Evolutionary conservation across 1,140 invertebrate species (phyloP), one percentile per base, ranked within the genome.

Genomic region (Chymomyza costata): DNA sequence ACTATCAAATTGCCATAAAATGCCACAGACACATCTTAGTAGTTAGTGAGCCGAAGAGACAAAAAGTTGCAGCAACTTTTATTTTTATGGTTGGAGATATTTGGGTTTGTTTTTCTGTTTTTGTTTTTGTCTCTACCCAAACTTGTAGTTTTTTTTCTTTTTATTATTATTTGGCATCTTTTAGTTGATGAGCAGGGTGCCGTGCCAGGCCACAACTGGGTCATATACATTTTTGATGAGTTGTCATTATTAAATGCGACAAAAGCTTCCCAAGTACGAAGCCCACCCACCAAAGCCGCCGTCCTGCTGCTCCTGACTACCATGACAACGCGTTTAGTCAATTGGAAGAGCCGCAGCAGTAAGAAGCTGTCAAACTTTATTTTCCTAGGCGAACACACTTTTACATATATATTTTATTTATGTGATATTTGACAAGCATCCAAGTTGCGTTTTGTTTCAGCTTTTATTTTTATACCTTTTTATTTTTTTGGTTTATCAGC

Each of bases 151-250:
- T 34, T 34, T 34, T 34, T 46, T 56, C 14, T 37, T 34, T 55
- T 49, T 49, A n/a, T 46, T 55, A 47, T 54, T 51, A 32, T 67
- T 60, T 55, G 50, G 53, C 47, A 71, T 71, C 51, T 74, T 54
- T 48, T 65, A 16, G 50, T n/a, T 62, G 47, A 59, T 53, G 49
- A 51, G 57, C n/a, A 41, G 39, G 32, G 49, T 43, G 18, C 25
- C 18, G 25, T 34, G 32, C 3, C 32, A 17, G 3, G 58, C 52
- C 45, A 47, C 74, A 80, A 80, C 68, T 80, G 61, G 73, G 73
- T 80, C 73, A 80, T 81, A 80, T 80, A 81, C 51, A 80, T 80
- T 80, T 81, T 80, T 80, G 73, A 80, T 80, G 73, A 80, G 73
- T 62, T 68, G 73, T 80, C 73, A 80, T 80, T 80, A 80, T 81